phyloP scores from a whole-genome alignment of 2,113 vertebrate species.

The Zosterops borbonicus region DNA sequence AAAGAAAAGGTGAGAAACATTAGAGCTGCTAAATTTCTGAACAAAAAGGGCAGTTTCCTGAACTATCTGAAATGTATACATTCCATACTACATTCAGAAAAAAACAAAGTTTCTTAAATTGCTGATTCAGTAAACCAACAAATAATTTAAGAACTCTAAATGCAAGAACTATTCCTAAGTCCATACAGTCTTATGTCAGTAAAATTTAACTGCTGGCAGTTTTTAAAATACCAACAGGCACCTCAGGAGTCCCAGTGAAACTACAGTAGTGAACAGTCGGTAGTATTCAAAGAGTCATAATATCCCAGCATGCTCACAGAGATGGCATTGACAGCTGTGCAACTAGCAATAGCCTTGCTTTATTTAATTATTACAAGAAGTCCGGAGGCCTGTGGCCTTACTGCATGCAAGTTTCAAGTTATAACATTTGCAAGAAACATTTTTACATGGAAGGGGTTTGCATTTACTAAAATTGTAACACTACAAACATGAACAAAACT shows the following conservation, averaged over 20 bases:
- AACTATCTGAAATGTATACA: not conserved
- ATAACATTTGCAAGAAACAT: not conserved
- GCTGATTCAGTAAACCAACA: not conserved
- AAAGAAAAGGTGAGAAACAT: not conserved
- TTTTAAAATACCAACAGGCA: not conserved
- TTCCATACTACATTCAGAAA: not conserved
- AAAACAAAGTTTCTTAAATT: not conserved
- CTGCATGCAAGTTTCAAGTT: not conserved
- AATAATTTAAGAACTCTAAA: not conserved
- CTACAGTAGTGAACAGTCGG: not conserved
- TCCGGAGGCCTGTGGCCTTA: not conserved
- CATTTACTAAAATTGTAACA: not conserved
- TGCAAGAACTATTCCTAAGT: not conserved
- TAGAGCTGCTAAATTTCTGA: not conserved
- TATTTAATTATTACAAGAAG: not conserved
- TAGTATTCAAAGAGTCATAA: not conserved
- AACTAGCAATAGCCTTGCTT: not conserved
- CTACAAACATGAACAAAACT: not conserved
- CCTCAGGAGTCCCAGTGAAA: not conserved
- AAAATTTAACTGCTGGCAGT: not conserved
- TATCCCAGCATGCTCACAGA: not conserved
- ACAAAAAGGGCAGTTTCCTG: not conserved
- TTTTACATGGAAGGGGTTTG: not conserved
- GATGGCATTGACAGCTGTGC: not conserved
- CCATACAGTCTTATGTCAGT: not conserved